These are phyloP conservation scores for Heliconius erato DNA, from an alignment of 2,888 invertebrate genomes.

Conservation along the genomic window DNA sequence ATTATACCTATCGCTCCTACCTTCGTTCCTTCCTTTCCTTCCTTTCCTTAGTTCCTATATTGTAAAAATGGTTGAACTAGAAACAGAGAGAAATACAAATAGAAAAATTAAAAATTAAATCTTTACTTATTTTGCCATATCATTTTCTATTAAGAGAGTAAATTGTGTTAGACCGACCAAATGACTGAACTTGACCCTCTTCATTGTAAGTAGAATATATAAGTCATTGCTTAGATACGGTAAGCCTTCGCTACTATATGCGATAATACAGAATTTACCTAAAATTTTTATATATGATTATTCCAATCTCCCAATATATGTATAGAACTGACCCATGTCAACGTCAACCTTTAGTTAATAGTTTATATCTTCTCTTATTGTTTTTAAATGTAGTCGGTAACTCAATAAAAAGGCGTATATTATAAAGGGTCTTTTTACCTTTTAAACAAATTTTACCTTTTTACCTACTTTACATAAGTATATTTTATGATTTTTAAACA, in stretches of 20 bases:
- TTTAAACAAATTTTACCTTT: no score
- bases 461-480: no score
- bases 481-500: no score
- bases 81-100: not conserved
- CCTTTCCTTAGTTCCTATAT: no score
- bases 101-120: not conserved
- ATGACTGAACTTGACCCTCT: not conserved
- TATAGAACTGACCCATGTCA: conserved; percentile 43
- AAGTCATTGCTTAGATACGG: not conserved
- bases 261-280: not conserved
- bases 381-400: conserved; percentile 38
- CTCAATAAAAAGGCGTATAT: conserved; percentile 11
- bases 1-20: no score
- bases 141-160: not conserved
- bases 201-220: not conserved
- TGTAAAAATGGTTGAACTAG: not conserved
- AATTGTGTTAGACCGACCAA: not conserved
- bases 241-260: not conserved
- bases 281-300: conserved; percentile 35
- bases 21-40: no score
- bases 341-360: conserved; percentile 44
- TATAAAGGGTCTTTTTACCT: not conserved
- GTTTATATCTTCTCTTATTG: conserved; percentile 40
- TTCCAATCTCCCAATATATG: conserved; percentile 36
- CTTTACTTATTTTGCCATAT: not conserved